These are phyloP conservation scores for Anoplolepis gracilipes DNA, from an alignment of 1,140 invertebrate species.

Conservation along the genomic window DNA sequence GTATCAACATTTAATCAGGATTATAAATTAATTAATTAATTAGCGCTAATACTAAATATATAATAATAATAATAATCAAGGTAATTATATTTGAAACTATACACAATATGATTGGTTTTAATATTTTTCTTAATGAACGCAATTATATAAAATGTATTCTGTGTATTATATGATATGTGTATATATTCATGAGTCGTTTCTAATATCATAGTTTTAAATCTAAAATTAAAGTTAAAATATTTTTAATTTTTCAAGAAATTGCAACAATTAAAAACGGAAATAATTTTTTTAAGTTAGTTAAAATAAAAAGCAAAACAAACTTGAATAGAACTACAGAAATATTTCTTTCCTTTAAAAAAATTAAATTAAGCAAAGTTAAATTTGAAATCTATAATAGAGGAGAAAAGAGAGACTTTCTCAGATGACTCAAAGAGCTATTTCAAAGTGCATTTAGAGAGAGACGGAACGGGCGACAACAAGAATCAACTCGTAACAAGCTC, in stretches of 20 bases:
- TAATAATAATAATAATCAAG: background rate
- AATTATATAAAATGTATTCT: background rate
- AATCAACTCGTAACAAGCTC: conserved; percentile 21
- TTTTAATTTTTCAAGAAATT: background rate
- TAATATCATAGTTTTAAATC: background rate
- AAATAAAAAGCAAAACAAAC: background rate
- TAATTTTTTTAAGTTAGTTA: background rate
- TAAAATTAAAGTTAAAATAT: background rate
- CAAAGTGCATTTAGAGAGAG: background rate
- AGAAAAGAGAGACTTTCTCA: background rate
- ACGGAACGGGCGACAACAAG: background rate
- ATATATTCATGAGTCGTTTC: background rate
- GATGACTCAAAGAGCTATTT: background rate
- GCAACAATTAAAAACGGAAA: background rate
- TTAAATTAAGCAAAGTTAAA: background rate
- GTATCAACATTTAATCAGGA: background rate
- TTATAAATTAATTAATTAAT: background rate
- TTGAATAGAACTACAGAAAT: background rate
- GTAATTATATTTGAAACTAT: background rate
- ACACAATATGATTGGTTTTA: conserved; percentile 1
- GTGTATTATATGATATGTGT: background rate
- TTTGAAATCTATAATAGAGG: background rate
- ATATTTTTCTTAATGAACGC: background rate
- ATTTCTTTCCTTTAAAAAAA: conserved; percentile 10
- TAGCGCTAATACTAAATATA: background rate